Evolutionary conservation across 2,888 invertebrate genomes (phyloP).

Genomic region (Leptinotarsa peninsularis): DNA sequence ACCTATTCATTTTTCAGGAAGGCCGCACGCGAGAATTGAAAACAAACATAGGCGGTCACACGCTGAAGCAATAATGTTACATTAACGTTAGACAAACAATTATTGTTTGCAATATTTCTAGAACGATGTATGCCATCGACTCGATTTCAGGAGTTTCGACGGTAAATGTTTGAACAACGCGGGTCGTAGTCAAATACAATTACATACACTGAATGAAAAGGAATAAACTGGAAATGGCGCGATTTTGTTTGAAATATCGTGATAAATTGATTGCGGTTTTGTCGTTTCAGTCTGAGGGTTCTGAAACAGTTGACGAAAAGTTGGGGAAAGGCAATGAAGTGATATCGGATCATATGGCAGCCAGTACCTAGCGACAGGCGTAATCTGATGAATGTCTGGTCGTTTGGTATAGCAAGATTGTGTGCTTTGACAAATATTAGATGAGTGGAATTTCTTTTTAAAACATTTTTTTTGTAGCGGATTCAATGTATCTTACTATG

Average conservation of each 20-base stretch:
- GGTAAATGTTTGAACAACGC: constrained; percentile 10
- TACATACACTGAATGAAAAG: constrained; percentile 2
- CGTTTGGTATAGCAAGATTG: too few relatives aligned
- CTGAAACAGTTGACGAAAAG: not conserved
- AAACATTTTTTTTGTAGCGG: too few relatives aligned
- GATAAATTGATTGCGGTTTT: constrained; percentile 12
- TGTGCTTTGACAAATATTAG: too few relatives aligned
- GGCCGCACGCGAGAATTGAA: constrained; percentile 17
- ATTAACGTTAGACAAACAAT: constrained; percentile 24
- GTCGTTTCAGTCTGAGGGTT: not conserved
- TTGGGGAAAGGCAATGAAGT: not conserved
- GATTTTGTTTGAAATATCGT: not conserved
- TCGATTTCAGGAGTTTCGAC: constrained; percentile 17
- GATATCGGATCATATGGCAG: not conserved
- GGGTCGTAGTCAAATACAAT: constrained; percentile 1
- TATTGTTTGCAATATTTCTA: constrained; percentile 19
- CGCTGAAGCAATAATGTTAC: constrained; percentile 14
- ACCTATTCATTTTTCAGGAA: not conserved
- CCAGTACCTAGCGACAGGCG: not conserved
- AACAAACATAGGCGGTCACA: constrained; percentile 21
- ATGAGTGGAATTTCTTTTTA: too few relatives aligned
- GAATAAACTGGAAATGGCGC: constrained; percentile 1
- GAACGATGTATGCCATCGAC: constrained; percentile 20
- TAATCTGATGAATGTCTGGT: too few relatives aligned
- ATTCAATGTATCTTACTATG: too few relatives aligned